Evolutionary conservation across 2,113 vertebrate species (phyloP).

Genomic region (Athene cunicularia): DNA sequence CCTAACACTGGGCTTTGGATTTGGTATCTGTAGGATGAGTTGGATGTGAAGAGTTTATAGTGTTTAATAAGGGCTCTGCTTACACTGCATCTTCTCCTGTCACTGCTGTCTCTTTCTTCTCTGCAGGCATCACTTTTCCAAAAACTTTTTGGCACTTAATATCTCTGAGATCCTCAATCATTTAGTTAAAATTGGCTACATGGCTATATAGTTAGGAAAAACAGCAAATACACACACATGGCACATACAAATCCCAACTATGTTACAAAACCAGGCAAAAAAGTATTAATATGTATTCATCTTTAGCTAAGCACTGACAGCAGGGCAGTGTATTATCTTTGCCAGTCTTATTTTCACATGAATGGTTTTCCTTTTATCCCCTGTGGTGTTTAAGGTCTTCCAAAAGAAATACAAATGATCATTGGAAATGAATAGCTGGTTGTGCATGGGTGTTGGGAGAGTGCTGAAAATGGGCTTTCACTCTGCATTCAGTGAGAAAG

Average conservation of each 20-base stretch:
- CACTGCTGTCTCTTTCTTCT: background rate
- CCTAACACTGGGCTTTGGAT: background rate
- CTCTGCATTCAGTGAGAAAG: slow-evolving; percentile 51
- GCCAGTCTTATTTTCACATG: slow-evolving; percentile 52
- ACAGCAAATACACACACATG: background rate
- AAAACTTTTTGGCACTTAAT: background rate
- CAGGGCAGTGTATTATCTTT: background rate
- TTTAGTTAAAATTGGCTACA: background rate
- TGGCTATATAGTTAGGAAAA: background rate
- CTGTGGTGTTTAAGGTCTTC: slow-evolving; percentile 51
- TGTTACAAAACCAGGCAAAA: background rate
- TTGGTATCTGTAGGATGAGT: background rate
- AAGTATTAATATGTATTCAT: slow-evolving; percentile 20
- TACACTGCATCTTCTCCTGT: background rate
- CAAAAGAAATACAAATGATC: slow-evolving; percentile 70
- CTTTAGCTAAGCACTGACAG: slow-evolving; percentile 39
- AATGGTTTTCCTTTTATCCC: slow-evolving; percentile 41
- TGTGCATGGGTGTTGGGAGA: slow-evolving; percentile 54
- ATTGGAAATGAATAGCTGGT: slow-evolving; percentile 63
- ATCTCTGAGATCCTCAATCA: background rate
- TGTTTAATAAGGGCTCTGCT: background rate
- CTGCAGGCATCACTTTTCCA: background rate
- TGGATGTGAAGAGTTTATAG: background rate
- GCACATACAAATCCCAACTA: background rate
- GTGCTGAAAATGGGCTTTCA: slow-evolving; percentile 62